Evolutionary conservation across 2,113 vertebrate genomes (phyloP), one percentile per base, ranked within the genome.

Genomic region (Tetrax tetrax): DNA sequence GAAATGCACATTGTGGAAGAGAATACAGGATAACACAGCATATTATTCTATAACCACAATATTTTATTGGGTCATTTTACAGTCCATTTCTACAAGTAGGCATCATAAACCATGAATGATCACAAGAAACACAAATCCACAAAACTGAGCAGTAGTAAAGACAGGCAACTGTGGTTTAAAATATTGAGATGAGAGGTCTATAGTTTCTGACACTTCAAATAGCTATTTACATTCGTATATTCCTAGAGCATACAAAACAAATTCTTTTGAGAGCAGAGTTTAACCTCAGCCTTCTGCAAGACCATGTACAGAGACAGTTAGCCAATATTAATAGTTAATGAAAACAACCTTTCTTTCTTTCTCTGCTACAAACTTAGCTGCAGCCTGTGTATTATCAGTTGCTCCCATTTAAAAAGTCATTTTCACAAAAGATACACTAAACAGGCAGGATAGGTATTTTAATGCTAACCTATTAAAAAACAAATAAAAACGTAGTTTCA

Each of bases 211-310:
- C 37, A 48, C 66, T 77, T 91, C 41, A 85, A 93, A 90, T 23
- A 83, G 66, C 63, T 63, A 45, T 74, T 95, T 72, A 72, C 66
- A 81, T 90, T 63, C 92, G 79, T 71, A 65, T 87, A 90, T 78
- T 92, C 91, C 91, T 82, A 63, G 75, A 95, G 74, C 53, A 87
- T 51, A 94, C 35, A 91, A 91, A 93, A 51, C n/a, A 75, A 53
- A 24, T 91, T 83, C 72, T 65, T 81, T 23, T 2, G 6, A 94
- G 57, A 57, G 65, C 74, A 95, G 91, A 78, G 81, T 68, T 94
- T 84, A 95, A 78, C 80, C 70, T 82, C 69, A 87, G 87, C 48
- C 29, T 76, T 48, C 53, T 66, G 43, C 89, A 87, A 77, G 68
- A 20, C 33, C 45, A 33, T 7, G 47, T 35, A 51, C 56, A 29